A percentile compares a stretch with the other conserved stretches of the same genome.
Evolutionary conservation across 2,797 vertebrate species (phyloP).

Genomic region (Myotis findleyi): DNA sequence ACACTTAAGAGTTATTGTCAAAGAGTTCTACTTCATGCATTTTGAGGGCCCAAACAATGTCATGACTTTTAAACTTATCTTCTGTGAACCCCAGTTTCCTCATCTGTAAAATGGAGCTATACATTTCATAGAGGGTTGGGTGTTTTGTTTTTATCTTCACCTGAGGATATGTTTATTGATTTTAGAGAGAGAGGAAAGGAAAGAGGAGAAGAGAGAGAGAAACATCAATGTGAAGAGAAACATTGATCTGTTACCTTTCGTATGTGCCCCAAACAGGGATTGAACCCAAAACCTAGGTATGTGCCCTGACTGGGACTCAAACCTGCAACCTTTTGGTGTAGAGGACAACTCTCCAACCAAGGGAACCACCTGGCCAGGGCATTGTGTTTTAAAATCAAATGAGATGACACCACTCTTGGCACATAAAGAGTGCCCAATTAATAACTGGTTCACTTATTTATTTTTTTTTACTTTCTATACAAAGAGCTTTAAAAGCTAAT

Average conservation of each 20-base stretch:
- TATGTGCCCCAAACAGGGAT: not conserved
- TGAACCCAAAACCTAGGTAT: not conserved
- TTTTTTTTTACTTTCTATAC: not conserved
- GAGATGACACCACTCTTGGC: not conserved
- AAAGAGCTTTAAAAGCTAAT: constrained; percentile 44
- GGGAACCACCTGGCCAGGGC: not conserved
- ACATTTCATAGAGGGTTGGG: not conserved
- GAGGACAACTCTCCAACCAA: not conserved
- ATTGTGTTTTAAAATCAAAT: not conserved
- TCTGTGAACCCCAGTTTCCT: constrained; percentile 26
- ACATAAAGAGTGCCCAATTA: not conserved
- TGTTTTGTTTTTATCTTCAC: not conserved
- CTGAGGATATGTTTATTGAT: not conserved
- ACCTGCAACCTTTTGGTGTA: not conserved
- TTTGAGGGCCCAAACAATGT: not conserved
- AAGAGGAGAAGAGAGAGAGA: not conserved
- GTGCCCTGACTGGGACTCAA: not conserved
- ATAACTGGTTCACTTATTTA: not conserved
- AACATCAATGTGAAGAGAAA: not conserved
- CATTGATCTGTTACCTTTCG: not conserved
- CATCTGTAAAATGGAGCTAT: not conserved
- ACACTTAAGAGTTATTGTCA: not conserved
- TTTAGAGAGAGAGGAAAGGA: not conserved
- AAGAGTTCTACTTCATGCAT: not conserved
- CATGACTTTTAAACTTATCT: not conserved